phyloP scores from a whole-genome alignment of 2,113 vertebrate species.

The Axis porcinus region DNA sequence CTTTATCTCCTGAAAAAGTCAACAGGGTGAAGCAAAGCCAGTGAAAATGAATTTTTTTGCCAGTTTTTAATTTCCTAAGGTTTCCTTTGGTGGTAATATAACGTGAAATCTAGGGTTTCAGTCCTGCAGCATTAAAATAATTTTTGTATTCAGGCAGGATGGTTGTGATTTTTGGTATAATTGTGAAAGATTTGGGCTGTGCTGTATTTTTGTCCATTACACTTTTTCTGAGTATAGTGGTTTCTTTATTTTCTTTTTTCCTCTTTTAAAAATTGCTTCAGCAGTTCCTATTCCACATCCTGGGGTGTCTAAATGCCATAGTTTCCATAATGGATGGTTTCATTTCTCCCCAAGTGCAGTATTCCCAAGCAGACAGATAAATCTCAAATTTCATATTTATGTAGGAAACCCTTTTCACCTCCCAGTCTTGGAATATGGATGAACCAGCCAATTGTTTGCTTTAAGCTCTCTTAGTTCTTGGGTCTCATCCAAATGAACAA shows the following conservation, averaged over 20 bases:
- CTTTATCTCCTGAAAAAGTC: neutral
- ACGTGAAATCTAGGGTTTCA: conserved; percentile 26
- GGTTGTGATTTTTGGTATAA: conserved; percentile 54
- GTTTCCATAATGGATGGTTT: conserved; percentile 32
- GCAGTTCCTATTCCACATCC: conserved; percentile 31
- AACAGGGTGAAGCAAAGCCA: neutral
- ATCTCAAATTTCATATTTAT: conserved; percentile 48
- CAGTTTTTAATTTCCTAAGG: conserved; percentile 6
- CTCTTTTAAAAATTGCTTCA: conserved; percentile 29
- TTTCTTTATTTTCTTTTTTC: neutral
- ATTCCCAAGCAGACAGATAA: conserved; percentile 15
- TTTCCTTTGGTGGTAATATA: conserved; percentile 18
- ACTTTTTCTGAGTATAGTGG: conserved; percentile 5
- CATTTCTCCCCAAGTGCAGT: conserved; percentile 24
- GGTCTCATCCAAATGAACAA: neutral
- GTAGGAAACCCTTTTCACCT: neutral
- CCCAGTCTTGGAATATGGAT: neutral
- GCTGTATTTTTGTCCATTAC: conserved; percentile 41
- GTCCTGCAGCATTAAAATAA: neutral
- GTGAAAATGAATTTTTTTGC: neutral
- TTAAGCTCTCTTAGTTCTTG: conserved; percentile 47
- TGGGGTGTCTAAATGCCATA: conserved; percentile 2
- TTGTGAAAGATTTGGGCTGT: conserved; percentile 46
- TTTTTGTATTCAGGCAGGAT: conserved; percentile 36
- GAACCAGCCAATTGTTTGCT: neutral